Percentiles rank a stretch among this genome's conserved stretches.
These are phyloP conservation scores for Venustoraphidia nigricollis DNA, from an alignment of 2,888 invertebrate genomes.

Conservation along the genomic window DNA sequence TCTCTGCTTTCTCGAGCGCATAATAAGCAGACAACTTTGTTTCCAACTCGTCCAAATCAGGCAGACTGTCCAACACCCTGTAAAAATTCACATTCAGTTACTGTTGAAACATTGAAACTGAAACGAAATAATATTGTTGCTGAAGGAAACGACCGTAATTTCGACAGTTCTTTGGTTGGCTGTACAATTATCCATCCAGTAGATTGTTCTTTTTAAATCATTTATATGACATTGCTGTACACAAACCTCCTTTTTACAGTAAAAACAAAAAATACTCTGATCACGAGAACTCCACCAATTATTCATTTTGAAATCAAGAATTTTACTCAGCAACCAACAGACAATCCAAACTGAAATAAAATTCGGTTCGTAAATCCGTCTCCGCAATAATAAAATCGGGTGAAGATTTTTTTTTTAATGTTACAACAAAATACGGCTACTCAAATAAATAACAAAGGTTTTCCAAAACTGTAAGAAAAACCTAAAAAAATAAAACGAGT, in stretches of 20 bases:
- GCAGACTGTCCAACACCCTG: constrained; percentile 49
- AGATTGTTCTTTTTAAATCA: no score
- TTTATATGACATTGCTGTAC: no score
- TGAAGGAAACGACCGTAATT: no score
- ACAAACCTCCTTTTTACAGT: no score
- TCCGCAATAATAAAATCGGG: not conserved
- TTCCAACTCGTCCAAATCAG: constrained; percentile 60
- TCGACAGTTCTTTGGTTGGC: no score
- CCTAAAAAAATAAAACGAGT: not conserved
- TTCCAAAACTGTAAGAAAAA: no score
- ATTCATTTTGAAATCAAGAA: no score
- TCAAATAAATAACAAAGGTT: not conserved
- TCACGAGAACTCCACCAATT: no score
- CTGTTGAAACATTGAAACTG: not conserved
- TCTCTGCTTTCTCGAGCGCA: constrained; percentile 53
- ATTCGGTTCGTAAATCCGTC: not conserved
- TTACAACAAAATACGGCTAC: constrained; percentile 5
- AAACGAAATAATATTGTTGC: not conserved
- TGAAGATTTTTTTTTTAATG: constrained; percentile 9
- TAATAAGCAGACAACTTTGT: constrained; percentile 65
- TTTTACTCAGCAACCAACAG: no score
- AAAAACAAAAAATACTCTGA: no score
- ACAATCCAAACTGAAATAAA: no score
- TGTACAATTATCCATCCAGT: no score
- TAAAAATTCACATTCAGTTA: constrained; percentile 8